Base-by-base conservation (phyloP, 2,888 invertebrate species). In the Bruchidius siliquastri region DNA sequence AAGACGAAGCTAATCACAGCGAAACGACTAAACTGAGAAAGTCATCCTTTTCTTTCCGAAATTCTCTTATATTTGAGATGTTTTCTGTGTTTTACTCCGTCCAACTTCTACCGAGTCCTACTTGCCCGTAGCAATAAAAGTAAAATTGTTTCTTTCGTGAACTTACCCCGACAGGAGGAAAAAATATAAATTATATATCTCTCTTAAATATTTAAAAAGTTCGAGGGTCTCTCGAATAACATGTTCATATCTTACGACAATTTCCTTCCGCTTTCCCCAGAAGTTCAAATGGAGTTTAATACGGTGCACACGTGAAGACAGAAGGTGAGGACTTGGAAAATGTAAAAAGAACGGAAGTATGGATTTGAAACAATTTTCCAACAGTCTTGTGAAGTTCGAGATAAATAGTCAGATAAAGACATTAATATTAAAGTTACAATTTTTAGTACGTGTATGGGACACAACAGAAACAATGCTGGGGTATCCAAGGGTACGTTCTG, bases 231-330 rank as follows among this genome's bases (percentile, higher is more conserved):
- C 73, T 70, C 68, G 73, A 77, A 77, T 75, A 77, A 76, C 75
- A 77, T 76, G 77, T 74, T 71, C 75, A 74, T 77, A 77, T 77
- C 75, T 77, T 76, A 74, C 71, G 72, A 74, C 75, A 74, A 75
- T 77, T 77, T 74, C 77, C 72, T 73, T 26, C 73, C 73, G 72
- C 72, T 73, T 18, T 49, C 18, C 6, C 49, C 71, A 71, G 69
- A 77, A 77, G 72, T 77, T 77, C 76, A 73, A 77, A 74, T 71
- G 74, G 49, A 49, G 49, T 49, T 49, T 49, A 49, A 49, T 49
- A 49, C 49, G 49, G 49, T 49, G 49, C 49, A 49, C 49, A 49
- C 49, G 49, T 49, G 49, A 13, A 49, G 18, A 49, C 3, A 49
- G 49, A 18, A 26, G 26, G 26, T 26, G 26, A 26, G 26, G 26